Evolutionary conservation across 53 echinoderm and acorn worm genomes (phyloP).

Genomic region (Hippasteria phrygiana): DNA sequence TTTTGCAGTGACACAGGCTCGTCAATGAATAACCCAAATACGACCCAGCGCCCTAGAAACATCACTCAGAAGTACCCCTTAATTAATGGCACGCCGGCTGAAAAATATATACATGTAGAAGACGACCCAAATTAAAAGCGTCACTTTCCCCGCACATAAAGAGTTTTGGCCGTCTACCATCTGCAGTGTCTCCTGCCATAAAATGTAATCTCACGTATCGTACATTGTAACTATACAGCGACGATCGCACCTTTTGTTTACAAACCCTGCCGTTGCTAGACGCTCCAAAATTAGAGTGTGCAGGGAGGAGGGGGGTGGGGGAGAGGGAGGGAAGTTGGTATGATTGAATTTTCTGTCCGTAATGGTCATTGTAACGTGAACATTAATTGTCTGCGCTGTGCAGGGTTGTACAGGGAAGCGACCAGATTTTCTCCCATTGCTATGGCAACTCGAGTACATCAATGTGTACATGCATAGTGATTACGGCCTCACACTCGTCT

Average conservation of each 20-base stretch:
- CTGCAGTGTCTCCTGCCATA: not conserved
- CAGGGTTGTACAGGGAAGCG: no score
- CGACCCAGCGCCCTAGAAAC: not conserved
- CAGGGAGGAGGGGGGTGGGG: not conserved
- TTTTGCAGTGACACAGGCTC: not conserved
- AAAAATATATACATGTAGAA: not conserved
- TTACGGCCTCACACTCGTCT: not conserved
- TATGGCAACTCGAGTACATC: not conserved
- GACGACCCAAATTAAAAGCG: not conserved
- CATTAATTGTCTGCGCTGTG: not conserved
- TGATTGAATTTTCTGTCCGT: not conserved
- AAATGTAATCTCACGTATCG: not conserved
- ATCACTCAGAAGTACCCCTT: not conserved
- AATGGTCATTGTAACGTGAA: not conserved
- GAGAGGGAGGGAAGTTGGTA: not conserved
- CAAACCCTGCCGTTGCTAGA: not conserved
- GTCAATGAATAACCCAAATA: not conserved
- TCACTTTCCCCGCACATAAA: not conserved
- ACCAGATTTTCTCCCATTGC: not conserved
- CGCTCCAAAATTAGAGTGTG: not conserved
- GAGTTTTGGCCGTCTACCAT: not conserved
- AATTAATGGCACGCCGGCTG: not conserved
- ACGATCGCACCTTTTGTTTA: not conserved
- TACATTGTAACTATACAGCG: not conserved
- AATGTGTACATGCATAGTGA: not conserved